phyloP scores from a whole-genome alignment of 2,113 vertebrate genomes.

The Tiliqua scincoides region DNA sequence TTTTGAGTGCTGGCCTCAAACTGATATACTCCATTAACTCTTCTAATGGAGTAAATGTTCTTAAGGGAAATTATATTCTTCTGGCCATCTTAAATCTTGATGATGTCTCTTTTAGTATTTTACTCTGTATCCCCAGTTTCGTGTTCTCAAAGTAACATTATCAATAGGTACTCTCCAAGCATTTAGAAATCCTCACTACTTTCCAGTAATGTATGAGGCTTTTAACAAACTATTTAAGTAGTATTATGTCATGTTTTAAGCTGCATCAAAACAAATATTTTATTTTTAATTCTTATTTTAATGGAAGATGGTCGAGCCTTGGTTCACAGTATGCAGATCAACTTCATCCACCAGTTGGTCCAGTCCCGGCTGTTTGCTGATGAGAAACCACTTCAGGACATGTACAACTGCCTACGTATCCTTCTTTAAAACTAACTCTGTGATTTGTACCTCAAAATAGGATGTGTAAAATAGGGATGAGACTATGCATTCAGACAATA shows the following conservation, averaged over 20 bases:
- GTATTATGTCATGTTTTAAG: slow-evolving; percentile 10
- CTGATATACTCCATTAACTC: not conserved
- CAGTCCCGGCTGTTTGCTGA: slow-evolving; percentile 97
- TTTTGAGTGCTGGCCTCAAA: not conserved
- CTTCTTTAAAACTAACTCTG: slow-evolving; percentile 71
- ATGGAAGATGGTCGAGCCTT: slow-evolving; percentile 90
- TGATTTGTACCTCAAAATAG: not conserved
- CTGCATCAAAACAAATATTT: not conserved
- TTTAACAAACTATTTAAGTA: not conserved
- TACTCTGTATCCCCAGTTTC: not conserved
- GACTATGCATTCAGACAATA: not conserved
- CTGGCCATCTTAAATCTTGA: not conserved
- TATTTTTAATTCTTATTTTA: slow-evolving; percentile 40
- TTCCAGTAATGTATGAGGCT: not conserved
- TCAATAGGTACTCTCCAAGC: not conserved
- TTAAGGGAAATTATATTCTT: slow-evolving; percentile 8
- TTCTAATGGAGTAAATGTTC: not conserved
- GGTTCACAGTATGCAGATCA: slow-evolving; percentile 97
- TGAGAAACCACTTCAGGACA: slow-evolving; percentile 98
- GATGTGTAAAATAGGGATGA: not conserved
- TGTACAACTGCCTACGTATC: slow-evolving; percentile 99
- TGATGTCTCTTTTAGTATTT: slow-evolving; percentile 22
- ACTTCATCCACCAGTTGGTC: slow-evolving; percentile 96
- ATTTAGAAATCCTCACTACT: slow-evolving; percentile 6
- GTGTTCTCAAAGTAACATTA: not conserved